Evolutionary conservation across 2,888 invertebrate species (phyloP), one percentile per base, ranked within the genome.

Genomic region (Plebejus argus): DNA sequence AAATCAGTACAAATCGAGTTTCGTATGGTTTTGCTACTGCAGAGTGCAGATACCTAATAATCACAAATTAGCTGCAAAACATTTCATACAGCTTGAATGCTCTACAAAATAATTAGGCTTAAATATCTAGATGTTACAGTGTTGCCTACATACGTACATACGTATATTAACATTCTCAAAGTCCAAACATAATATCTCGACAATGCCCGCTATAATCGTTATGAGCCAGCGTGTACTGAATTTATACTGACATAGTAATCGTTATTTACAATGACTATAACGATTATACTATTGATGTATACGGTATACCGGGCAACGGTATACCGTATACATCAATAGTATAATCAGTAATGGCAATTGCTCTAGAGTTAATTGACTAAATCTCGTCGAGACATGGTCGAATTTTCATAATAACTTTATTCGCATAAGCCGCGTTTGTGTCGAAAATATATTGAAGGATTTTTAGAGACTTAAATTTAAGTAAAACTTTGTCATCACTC

Each of bases 331-430:
- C 28, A 66, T 33, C 28, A 33, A 23, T 66, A 66, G 15, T 28
- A 23, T 66, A 66, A n/a, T n/a, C n/a, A n/a, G n/a, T n/a, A n/a
- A 66, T 23, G 28, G 15, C 28, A 66, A 66, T 33, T 18, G 28
- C 66, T 66, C 66, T 66, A 58, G 28, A 28, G 18, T 33, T 33
- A 66, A 66, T 66, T 66, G 28, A 28, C 66, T 66, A 28, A 33
- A 66, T 28, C 66, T 28, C 18, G 28, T 28, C 33, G 15, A 66
- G 28, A 15, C 28, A 66, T 28, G 66, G 28, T 28, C 28, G 18
- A 66, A 28, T 66, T 66, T 66, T 28, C 23, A 66, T 66, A 15
- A 66, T 66, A 66, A 66, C 66, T 66, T 66, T 12, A 66, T 66
- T 33, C 18, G 66, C 28, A n/a, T n/a, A n/a, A n/a, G n/a, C n/a